phyloP scores from a whole-genome alignment of 2,888 invertebrate genomes.

The Diarsia rubi region DNA sequence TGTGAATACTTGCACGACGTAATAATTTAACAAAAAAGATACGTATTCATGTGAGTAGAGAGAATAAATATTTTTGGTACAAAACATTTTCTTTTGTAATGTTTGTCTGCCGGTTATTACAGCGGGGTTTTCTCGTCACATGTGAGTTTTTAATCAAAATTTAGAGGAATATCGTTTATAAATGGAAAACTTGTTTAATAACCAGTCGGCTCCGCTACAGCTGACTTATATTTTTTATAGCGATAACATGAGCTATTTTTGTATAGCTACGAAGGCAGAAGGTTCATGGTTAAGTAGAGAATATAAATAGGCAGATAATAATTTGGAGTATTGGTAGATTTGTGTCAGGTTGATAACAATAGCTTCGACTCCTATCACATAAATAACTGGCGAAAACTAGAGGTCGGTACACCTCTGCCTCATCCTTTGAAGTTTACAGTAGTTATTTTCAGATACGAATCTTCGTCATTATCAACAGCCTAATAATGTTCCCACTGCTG shows the following conservation, averaged over 20 bases:
- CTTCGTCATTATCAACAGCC: too few relatives aligned
- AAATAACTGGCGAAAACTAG: background rate
- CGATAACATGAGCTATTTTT: conserved; percentile 4
- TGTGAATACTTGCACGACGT: conserved; percentile 9
- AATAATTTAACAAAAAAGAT: conserved; percentile 38
- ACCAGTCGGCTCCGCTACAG: background rate
- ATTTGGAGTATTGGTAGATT: background rate
- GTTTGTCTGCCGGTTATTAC: background rate
- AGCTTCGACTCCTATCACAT: background rate
- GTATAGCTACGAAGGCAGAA: background rate
- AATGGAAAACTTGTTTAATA: conserved; percentile 6
- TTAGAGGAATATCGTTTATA: background rate
- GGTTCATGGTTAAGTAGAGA: background rate
- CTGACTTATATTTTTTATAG: conserved; percentile 8
- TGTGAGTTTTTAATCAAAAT: conserved; percentile 12
- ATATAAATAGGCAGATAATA: background rate
- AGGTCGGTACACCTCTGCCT: background rate
- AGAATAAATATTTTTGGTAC: conserved; percentile 7
- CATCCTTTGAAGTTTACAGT: background rate
- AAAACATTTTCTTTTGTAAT: conserved; percentile 16
- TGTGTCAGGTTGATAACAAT: background rate
- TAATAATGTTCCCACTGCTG: too few relatives aligned
- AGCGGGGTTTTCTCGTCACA: background rate
- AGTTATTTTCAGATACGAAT: too few relatives aligned
- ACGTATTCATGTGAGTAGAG: conserved; percentile 7